These are phyloP conservation scores for Heliconius hortense DNA, from an alignment of 2,888 invertebrate genomes.

Conservation along the genomic window DNA sequence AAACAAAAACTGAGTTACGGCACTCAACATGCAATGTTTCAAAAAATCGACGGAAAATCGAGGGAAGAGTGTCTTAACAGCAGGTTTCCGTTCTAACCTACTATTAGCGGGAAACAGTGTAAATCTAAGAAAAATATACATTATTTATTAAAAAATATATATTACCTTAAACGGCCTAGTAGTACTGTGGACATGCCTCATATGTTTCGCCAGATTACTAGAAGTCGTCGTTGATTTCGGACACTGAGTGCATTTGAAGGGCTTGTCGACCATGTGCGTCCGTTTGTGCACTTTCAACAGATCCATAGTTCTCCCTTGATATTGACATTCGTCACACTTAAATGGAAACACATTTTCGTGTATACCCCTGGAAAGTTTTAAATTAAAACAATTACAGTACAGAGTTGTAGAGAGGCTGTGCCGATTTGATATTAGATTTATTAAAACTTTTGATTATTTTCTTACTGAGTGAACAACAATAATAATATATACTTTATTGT, in stretches of 20 bases:
- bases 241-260: constrained; percentile 70
- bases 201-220: constrained; percentile 72
- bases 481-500: no score
- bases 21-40: no score
- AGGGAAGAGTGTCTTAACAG: no score
- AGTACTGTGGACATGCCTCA: constrained; percentile 71
- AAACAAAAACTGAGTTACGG: no score
- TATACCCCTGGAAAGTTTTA: constrained; percentile 52
- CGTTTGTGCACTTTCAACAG: constrained; percentile 71
- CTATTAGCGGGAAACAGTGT: no score
- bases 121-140: no score
- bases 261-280: constrained; percentile 68
- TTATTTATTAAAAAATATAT: neutral
- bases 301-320: constrained; percentile 71
- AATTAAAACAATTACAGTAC: neutral
- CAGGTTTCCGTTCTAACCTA: no score
- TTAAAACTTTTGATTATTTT: no score
- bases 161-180: constrained; percentile 71
- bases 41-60: no score
- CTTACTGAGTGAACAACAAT: no score
- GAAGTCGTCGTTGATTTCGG: constrained; percentile 69
- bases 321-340: constrained; percentile 72
- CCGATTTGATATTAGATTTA: no score
- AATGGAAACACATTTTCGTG: constrained; percentile 72
- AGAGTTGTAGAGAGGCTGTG: neutral